phyloP scores from a whole-genome alignment of 2,113 vertebrate genomes.

The Condylura cristata region DNA sequence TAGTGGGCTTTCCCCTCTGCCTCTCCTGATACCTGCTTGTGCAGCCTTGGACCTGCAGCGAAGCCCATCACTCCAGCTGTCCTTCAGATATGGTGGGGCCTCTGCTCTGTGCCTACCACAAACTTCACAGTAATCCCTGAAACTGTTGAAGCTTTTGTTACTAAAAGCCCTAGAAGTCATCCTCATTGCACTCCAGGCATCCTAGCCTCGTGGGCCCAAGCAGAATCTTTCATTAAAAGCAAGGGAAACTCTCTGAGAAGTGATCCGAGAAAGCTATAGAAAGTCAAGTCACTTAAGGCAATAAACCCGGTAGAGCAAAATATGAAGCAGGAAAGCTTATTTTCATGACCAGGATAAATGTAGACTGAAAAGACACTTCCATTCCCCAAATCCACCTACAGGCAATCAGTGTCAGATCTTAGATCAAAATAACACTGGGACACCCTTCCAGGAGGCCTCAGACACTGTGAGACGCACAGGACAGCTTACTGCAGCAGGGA shows the following conservation, averaged over 20 bases:
- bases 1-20: no score
- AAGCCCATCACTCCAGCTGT: no score
- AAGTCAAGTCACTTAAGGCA: neutral
- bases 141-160: neutral
- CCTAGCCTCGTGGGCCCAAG: neutral
- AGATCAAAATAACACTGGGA: conserved; percentile 5
- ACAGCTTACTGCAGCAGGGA: conserved; percentile 45
- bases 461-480: neutral
- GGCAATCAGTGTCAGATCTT: conserved; percentile 1
- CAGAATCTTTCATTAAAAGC: neutral
- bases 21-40: no score
- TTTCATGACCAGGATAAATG: no score
- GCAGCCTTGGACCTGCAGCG: no score
- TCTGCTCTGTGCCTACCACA: neutral
- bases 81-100: no score
- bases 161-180: neutral
- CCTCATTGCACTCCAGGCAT: neutral
- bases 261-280: neutral
- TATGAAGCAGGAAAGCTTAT: neutral
- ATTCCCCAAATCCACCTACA: neutral
- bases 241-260: neutral
- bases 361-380: neutral
- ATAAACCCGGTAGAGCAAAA: neutral
- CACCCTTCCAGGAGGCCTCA: conserved; percentile 42
- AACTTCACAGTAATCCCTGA: neutral